Evolutionary conservation across 2,888 invertebrate species (phyloP).

Genomic region (Rhopalosiphum nymphaeae): DNA sequence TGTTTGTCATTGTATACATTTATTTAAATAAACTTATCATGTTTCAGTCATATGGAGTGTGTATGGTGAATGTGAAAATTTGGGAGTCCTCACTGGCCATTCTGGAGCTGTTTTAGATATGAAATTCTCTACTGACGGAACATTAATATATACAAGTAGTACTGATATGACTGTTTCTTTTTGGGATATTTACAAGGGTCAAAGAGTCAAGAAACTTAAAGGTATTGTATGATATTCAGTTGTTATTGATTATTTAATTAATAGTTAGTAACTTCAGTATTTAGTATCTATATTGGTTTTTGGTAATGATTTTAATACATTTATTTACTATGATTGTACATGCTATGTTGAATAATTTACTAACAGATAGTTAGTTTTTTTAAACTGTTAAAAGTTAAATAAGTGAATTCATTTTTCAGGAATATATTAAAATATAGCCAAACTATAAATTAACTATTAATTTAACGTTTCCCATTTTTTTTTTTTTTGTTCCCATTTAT

Average conservation of each 20-base stretch:
- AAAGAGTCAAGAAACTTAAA: conserved; percentile 89
- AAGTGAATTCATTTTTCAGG: background rate
- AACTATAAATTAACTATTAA: background rate
- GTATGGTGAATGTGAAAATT: conserved; percentile 97
- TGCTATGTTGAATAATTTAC: background rate
- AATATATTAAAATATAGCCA: background rate
- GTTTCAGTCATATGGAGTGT: conserved; percentile 92
- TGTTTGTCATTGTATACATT: background rate
- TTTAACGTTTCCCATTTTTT: background rate
- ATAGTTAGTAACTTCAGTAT: background rate
- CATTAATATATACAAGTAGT: conserved; percentile 89
- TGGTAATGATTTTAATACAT: background rate
- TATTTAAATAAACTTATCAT: conserved; percentile 69
- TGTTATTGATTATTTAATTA: conserved; percentile 57
- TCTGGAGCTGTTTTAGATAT: conserved; percentile 96
- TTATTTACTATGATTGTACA: background rate
- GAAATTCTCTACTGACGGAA: conserved; percentile 87
- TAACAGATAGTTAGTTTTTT: background rate
- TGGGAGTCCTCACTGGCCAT: conserved; percentile 93
- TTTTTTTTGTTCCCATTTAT: background rate
- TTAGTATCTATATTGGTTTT: background rate
- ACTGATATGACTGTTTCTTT: conserved; percentile 95
- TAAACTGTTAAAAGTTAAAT: background rate
- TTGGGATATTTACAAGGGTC: conserved; percentile 94
- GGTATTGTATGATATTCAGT: conserved; percentile 74